Conservation (phyloP, 2,888 invertebrate genomes). For the Chesias legatella region DNA sequence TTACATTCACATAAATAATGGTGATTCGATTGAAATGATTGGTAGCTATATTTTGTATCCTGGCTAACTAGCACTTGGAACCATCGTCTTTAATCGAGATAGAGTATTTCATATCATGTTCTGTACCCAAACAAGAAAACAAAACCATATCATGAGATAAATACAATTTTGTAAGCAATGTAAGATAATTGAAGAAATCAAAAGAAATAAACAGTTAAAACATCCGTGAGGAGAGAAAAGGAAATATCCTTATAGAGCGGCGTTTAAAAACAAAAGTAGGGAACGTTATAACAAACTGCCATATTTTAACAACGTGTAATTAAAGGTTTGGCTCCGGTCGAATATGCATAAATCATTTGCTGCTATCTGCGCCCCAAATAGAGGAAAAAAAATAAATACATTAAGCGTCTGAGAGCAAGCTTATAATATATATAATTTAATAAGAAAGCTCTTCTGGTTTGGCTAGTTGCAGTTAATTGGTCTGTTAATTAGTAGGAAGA, state of each 20-base stretch:
- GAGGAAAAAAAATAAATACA: conserved; percentile 80
- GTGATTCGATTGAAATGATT: no score
- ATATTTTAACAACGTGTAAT: conserved; percentile 81
- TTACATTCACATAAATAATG: no score
- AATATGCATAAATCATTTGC: conserved; percentile 80
- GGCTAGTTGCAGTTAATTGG: conserved; percentile 21
- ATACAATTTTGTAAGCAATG: no score
- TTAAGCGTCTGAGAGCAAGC: conserved; percentile 62
- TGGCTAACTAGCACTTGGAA: no score
- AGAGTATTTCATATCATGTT: no score
- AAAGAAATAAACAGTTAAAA: conserved; percentile 38
- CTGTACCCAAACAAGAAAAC: no score
- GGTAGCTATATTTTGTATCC: no score
- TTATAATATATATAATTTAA: conserved; percentile 33
- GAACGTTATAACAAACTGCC: conserved; percentile 79
- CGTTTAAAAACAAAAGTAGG: conserved; percentile 74
- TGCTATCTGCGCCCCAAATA: conserved; percentile 79
- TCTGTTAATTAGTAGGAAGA: conserved; percentile 20
- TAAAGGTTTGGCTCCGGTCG: conserved; percentile 78
- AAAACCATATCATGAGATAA: no score
- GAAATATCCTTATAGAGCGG: conserved; percentile 59
- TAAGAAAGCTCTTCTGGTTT: conserved; percentile 20
- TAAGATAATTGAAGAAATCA: conserved; percentile 6
- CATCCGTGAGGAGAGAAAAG: conserved; percentile 50
- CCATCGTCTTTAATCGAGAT: no score